Base-by-base conservation (phyloP, 2,797 vertebrate genomes). In the Eremophila alpestris region DNA sequence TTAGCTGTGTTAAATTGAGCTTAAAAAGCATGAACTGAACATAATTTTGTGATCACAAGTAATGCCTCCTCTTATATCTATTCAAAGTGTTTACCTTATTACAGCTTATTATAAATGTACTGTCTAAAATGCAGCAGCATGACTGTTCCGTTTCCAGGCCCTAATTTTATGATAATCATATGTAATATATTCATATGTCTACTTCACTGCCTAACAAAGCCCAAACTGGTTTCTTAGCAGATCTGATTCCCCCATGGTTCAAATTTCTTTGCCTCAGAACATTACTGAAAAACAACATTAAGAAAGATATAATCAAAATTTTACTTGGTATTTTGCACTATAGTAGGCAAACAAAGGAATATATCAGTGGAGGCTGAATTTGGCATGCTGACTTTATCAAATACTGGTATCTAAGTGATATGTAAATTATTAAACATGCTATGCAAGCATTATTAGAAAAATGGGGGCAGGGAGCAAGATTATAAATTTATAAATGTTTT, bases 131-230 rank as follows among this genome's bases (percentile, higher is more conserved):
- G 97, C 97, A 97, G 93, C 91, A 96, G 94, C 96, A 96, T 96
- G 97, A 95, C 95, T 97, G 94, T 82, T 97, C 96, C 96, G 96
- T 97, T 98, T 97, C 93, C 92, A 98, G 84, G 63, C 95, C 96
- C 90, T 96, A 98, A 97, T 97, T 98, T 97, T 96, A 98, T 97
- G 97, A 95, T 98, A 98, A 98, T 98, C 89, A 89, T 87, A 96
- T 87, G 96, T 96, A 98, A 97, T 96, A 90, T 96, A 98, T 98
- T 98, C 98, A 95, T 88, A 85, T 93, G 89, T 93, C 96, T 97
- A 94, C 69, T 93, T 74, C 90, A 79, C 84, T 76, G 92, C 81
- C 85, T 97, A 94, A 97, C 96, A 97, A 97, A 97, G 94, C 92
- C 78, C 87, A 97, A 93, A 96, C 95, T 83, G 93, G 90, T 91